Percentiles rank a stretch among this genome's conserved stretches.
These are phyloP conservation scores for Polydrusus pterygomalis DNA, from an alignment of 2,888 invertebrate genomes.

Conservation along the genomic window DNA sequence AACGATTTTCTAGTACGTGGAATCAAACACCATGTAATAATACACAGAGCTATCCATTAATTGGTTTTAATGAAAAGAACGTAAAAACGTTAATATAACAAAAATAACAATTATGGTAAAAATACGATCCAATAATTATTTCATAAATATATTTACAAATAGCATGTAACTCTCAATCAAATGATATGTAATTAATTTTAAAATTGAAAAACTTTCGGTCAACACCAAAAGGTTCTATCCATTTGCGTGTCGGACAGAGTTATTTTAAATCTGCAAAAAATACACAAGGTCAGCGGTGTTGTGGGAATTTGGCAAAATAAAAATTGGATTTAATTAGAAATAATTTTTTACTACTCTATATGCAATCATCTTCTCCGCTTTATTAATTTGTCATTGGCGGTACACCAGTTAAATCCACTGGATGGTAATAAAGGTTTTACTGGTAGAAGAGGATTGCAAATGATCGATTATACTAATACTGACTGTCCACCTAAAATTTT, in stretches of 20 bases:
- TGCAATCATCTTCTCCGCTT: not conserved
- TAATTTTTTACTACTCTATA: conserved; percentile 21
- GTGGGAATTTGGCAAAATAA: conserved; percentile 35
- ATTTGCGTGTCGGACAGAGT: conserved; percentile 27
- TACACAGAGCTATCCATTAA: conserved; percentile 1
- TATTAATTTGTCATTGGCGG: conserved; percentile 24
- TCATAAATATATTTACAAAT: conserved; percentile 29
- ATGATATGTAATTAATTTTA: conserved; percentile 25
- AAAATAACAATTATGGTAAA: conserved; percentile 11
- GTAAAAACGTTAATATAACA: conserved; percentile 2
- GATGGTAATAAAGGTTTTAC: no score
- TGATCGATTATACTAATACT: no score
- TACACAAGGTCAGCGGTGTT: conserved; percentile 37
- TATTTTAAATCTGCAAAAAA: conserved; percentile 32
- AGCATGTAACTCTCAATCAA: conserved; percentile 36
- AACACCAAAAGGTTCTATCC: conserved; percentile 19
- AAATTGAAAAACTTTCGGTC: conserved; percentile 32
- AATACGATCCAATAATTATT: conserved; percentile 30
- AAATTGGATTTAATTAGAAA: conserved; percentile 30
- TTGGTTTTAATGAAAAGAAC: conserved; percentile 19
- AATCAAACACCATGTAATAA: conserved; percentile 23
- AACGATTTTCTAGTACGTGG: conserved; percentile 10
- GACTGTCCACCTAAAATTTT: no score
- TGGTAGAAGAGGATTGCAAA: not conserved
- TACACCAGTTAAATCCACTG: not conserved